Percentiles rank a stretch among this genome's conserved stretches.
Conservation (phyloP, 2,797 vertebrate genomes). For the Phylloscopus collybita region DNA sequence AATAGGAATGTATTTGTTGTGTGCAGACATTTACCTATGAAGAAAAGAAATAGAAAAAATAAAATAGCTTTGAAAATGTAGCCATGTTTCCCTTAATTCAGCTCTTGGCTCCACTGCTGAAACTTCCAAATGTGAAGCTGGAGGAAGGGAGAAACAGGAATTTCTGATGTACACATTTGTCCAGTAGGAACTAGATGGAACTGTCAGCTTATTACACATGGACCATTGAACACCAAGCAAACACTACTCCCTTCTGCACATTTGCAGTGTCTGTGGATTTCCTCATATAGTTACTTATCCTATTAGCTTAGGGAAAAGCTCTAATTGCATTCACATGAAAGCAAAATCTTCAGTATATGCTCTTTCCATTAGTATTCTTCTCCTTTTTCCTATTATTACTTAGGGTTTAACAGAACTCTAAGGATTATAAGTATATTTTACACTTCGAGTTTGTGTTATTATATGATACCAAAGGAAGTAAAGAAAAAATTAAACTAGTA, state of each 20-base stretch:
- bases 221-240: slow-evolving; percentile 46
- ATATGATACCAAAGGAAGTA: neutral
- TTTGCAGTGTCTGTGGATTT: slow-evolving; percentile 17
- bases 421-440: neutral
- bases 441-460: neutral
- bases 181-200: slow-evolving; percentile 17
- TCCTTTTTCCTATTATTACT: neutral
- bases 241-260: slow-evolving; percentile 6
- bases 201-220: slow-evolving; percentile 20
- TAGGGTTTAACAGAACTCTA: neutral
- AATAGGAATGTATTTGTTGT: neutral
- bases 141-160: neutral
- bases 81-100: neutral
- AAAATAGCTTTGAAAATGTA: neutral
- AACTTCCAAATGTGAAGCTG: neutral
- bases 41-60: neutral
- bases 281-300: slow-evolving; percentile 26
- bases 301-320: slow-evolving; percentile 26
- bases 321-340: slow-evolving; percentile 23
- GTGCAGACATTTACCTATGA: neutral
- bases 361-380: neutral
- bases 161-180: slow-evolving; percentile 17
- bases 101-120: neutral
- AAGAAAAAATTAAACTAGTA: neutral
- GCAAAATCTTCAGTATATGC: neutral